Evolutionary conservation across 1,140 invertebrate genomes (phyloP).

Genomic region (Pseudomyrmex concolor): DNA sequence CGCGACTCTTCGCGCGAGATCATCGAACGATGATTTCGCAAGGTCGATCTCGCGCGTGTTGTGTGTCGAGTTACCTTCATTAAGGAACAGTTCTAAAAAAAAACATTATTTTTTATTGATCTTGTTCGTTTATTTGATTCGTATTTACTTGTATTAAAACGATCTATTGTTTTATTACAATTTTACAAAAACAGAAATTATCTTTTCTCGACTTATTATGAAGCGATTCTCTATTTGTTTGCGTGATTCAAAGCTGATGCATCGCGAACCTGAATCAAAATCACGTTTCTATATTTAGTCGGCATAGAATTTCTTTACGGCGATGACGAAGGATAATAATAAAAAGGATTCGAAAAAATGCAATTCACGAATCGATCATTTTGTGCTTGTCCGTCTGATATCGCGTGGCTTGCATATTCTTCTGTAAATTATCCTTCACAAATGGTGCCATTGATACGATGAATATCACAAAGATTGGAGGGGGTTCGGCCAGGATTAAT

Average conservation of each 20-base stretch:
- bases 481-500: slow-evolving; percentile 38
- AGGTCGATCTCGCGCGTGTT: not conserved
- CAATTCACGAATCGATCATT: slow-evolving; percentile 52
- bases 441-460: slow-evolving; percentile 52
- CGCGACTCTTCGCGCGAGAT: slow-evolving; percentile 28
- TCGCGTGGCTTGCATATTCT: slow-evolving; percentile 35
- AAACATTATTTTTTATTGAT: not conserved
- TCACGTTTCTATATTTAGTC: not conserved
- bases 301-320: not conserved
- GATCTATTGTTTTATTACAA: not conserved
- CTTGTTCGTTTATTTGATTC: not conserved
- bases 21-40: slow-evolving; percentile 42
- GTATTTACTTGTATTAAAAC: not conserved
- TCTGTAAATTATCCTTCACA: slow-evolving; percentile 56
- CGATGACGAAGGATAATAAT: slow-evolving; percentile 39
- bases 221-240: not conserved
- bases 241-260: too few species aligned
- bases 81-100: not conserved
- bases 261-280: not conserved
- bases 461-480: slow-evolving; percentile 26
- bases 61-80: not conserved
- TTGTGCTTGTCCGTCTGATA: slow-evolving; percentile 18
- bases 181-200: too few species aligned
- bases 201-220: not conserved
- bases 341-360: not conserved